Evolutionary conservation across 1,140 invertebrate species (phyloP), one percentile per base, ranked within the genome.

Genomic region (Ceratosolen fusciceps): DNA sequence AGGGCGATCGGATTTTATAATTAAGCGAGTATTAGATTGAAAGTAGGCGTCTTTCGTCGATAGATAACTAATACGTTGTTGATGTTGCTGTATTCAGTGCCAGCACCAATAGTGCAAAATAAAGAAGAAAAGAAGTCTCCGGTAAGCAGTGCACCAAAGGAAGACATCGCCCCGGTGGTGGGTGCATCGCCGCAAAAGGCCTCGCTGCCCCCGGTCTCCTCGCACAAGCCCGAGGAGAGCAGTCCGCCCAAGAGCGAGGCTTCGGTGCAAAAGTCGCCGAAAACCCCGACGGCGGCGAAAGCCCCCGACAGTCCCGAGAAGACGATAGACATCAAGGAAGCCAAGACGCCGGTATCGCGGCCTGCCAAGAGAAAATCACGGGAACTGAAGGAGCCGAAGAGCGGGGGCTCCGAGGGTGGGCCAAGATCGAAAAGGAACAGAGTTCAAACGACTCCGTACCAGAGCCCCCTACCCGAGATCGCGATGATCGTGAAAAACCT

Each of bases 391-490:
- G 90, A 90, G 74, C 84, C 86, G n/a, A 89, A 88, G 60, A 82
- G 80, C 24, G 26, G 49, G n/a, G 65, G 81, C 3, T n/a, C 72
- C 19, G 87, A 87, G 37, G 90, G 87, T 80, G 87, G 88, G 10
- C 86, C 86, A n/a, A 92, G 92, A 83, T 89, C 92, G 5, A 93
- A 93, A 81, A 88, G 93, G 82, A 90, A 90, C 77, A 86, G 92
- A 67, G 90, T 92, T 79, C 93, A 94, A 88, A 94, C 94, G 26
- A 94, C 95, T 85, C 93, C 94, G 12, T 97, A 96, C 89, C 96
- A 97, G 84, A 95, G 94, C 81, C 95, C 95, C 0, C 89, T 95
- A 39, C 94, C 95, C 19, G 95, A 96, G 86, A 87, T 95, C n/a
- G 93, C 94, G 62, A 92, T 94, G 83, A 92, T 95, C 26, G 93